These are phyloP conservation scores for Poeciliopsis turrubarensis DNA, from an alignment of 2,113 vertebrate genomes.

Conservation along the genomic window DNA sequence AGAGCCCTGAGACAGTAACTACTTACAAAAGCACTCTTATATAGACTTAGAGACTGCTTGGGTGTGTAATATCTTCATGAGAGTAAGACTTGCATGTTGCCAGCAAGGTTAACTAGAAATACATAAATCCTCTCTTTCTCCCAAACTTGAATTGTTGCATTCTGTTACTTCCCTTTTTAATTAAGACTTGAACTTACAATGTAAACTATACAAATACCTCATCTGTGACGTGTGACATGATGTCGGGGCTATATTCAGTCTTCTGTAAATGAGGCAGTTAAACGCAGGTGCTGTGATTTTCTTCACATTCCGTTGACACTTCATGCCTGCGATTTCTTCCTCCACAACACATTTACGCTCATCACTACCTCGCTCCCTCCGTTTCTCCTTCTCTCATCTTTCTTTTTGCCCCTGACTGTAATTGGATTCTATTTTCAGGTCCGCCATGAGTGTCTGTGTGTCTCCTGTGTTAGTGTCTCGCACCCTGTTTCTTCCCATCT, in stretches of 20 bases:
- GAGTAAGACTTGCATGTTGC: constrained; percentile 37
- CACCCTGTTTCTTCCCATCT: constrained; percentile 81
- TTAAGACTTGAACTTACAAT: constrained; percentile 15
- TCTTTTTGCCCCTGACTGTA: constrained; percentile 78
- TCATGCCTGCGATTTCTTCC: constrained; percentile 69
- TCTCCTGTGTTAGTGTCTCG: constrained; percentile 82
- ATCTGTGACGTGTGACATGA: constrained; percentile 44
- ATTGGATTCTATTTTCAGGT: constrained; percentile 86
- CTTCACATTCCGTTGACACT: constrained; percentile 75
- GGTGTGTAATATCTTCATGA: constrained; percentile 19
- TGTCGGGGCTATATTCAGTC: constrained; percentile 44
- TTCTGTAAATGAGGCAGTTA: constrained; percentile 65
- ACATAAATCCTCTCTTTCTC: constrained; percentile 43
- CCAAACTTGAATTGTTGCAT: constrained; percentile 17
- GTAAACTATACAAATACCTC: constrained; percentile 21
- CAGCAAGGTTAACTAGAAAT: constrained; percentile 14
- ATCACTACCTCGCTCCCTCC: constrained; percentile 65
- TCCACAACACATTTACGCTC: constrained; percentile 70
- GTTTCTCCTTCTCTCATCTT: constrained; percentile 65
- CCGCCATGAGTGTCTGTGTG: constrained; percentile 78
- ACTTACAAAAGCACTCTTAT: constrained; percentile 27
- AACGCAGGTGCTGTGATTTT: constrained; percentile 63
- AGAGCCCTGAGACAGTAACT: constrained; percentile 9
- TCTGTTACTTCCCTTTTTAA: constrained; percentile 8
- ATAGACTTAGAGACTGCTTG: neutral